Conservation (phyloP, 35 echinoderm and acorn worm genomes). For the Ptychodera flava region DNA sequence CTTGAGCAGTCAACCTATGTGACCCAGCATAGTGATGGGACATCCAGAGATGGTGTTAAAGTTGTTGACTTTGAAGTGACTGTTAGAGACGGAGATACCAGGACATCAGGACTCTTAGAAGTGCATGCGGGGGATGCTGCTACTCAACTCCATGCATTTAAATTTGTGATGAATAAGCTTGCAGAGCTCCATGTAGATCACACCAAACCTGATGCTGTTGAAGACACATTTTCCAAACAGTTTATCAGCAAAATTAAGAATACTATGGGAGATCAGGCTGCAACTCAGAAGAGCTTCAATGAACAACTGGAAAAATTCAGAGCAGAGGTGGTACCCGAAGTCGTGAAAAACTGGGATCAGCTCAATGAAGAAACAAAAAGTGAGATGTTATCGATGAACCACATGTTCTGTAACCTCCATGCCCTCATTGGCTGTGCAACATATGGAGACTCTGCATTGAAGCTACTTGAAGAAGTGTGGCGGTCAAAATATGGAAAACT, state of each 20-base stretch:
- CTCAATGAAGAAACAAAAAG: neutral
- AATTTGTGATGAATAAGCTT: conserved; percentile 22
- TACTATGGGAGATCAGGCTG: conserved; percentile 36
- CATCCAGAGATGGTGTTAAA: conserved; percentile 21
- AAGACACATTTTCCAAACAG: too few species aligned
- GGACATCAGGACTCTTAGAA: neutral
- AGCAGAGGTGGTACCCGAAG: conserved; percentile 8
- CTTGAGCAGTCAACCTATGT: neutral
- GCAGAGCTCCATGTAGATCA: neutral
- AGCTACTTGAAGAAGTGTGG: conserved; percentile 11
- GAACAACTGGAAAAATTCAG: conserved; percentile 14
- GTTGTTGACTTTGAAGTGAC: conserved; percentile 5
- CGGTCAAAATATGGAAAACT: conserved; percentile 1
- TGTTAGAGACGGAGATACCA: neutral
- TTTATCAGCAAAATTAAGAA: conserved; percentile 5
- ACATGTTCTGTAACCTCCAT: conserved; percentile 28
- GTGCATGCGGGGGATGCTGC: conserved; percentile 12
- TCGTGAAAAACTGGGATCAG: neutral
- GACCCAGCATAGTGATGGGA: conserved; percentile 29
- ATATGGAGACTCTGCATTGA: conserved; percentile 23
- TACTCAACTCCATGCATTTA: conserved; percentile 17
- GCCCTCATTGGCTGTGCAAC: conserved; percentile 22
- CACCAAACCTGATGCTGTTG: neutral
- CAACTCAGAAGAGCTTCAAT: conserved; percentile 27
- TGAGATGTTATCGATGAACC: conserved; percentile 8